A percentile compares a stretch with the other conserved stretches of the same genome.
These are phyloP conservation scores for Brachionus paranguensis DNA, from an alignment of 1,140 invertebrate genomes.

Conservation along the genomic window DNA sequence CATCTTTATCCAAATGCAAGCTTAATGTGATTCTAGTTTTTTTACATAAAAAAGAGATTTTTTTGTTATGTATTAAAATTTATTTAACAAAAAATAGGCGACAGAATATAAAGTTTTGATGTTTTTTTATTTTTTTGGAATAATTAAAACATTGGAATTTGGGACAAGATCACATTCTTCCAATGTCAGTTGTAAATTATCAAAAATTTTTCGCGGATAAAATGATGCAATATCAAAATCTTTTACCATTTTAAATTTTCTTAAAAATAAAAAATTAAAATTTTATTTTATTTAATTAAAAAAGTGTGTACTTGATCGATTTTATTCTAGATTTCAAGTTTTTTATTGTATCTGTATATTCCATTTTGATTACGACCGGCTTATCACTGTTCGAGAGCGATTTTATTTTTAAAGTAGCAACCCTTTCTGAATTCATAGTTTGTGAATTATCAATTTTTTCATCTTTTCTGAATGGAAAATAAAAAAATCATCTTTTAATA, in stretches of 20 bases:
- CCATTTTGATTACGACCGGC: not conserved
- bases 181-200: conserved; percentile 10
- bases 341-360: not conserved
- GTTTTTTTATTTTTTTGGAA: not conserved
- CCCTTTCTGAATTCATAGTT: not conserved
- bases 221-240: conserved; percentile 15
- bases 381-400: not conserved
- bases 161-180: conserved; percentile 10
- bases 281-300: not conserved
- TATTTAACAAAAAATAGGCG: too few relatives aligned
- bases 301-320: not conserved
- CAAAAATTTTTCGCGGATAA: conserved; percentile 19
- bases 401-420: conserved; percentile 11
- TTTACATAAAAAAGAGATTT: too few relatives aligned
- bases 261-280: not conserved
- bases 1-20: too few relatives aligned
- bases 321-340: conserved; percentile 3
- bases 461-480: not conserved
- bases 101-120: not conserved
- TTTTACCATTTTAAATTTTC: not conserved
- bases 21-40: too few relatives aligned
- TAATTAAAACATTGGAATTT: conserved; percentile 3
- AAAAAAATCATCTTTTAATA: not conserved
- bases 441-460: not conserved
- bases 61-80: too few relatives aligned